Evolutionary conservation across 2,888 invertebrate species (phyloP).

Genomic region (Monopis laevigella): DNA sequence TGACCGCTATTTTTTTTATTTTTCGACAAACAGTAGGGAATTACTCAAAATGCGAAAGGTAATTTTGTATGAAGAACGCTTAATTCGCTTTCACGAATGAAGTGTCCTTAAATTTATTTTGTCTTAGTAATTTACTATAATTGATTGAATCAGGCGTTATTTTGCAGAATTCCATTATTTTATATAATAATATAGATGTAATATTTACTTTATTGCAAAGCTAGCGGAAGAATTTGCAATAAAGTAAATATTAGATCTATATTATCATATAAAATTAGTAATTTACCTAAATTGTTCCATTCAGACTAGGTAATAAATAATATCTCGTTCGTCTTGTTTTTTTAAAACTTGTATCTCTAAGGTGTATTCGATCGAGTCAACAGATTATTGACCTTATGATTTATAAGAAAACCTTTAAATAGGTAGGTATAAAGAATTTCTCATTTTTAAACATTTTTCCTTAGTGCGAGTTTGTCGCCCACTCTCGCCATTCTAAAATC

Average conservation of each 20-base stretch:
- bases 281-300: not conserved
- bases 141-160: too few relatives aligned
- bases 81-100: too few relatives aligned
- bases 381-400: constrained; percentile 11
- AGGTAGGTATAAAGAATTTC: not conserved
- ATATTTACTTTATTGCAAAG: not conserved
- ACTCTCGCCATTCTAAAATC: constrained; percentile 59
- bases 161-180: too few relatives aligned
- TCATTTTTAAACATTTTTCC: constrained; percentile 28
- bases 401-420: constrained; percentile 6
- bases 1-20: too few relatives aligned
- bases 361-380: too few relatives aligned
- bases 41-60: too few relatives aligned
- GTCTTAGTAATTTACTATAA: not conserved
- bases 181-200: too few relatives aligned
- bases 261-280: not conserved
- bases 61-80: too few relatives aligned
- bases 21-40: too few relatives aligned
- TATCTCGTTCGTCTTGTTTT: too few relatives aligned
- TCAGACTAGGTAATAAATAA: too few relatives aligned
- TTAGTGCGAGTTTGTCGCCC: constrained; percentile 43
- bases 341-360: constrained; percentile 4
- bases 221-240: not conserved
- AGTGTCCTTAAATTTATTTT: too few relatives aligned
- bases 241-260: not conserved